Conservation (phyloP, 2,113 vertebrate genomes). For the Peromyscus maniculatus region DNA sequence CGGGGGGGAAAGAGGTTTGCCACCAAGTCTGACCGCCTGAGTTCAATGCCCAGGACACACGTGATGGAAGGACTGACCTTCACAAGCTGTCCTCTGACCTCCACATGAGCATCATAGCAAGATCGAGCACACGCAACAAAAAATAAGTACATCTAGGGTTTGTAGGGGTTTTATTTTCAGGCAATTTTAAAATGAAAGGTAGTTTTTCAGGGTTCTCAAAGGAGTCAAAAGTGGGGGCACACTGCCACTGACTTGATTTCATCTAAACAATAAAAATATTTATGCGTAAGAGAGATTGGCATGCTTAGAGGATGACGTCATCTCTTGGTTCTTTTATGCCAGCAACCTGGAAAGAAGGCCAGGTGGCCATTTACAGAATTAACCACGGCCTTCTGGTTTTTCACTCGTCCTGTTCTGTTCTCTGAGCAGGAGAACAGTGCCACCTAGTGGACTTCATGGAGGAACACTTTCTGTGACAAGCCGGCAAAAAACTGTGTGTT, state of each 20-base stretch:
- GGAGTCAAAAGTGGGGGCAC: background rate
- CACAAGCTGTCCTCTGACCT: background rate
- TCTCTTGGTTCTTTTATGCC: background rate
- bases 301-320: background rate
- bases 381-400: background rate
- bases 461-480: background rate
- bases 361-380: background rate
- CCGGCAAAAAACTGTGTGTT: background rate
- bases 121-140: background rate
- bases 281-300: background rate
- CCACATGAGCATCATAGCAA: background rate
- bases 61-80: background rate
- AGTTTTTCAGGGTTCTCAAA: background rate
- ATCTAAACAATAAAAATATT: constrained; percentile 23
- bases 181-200: background rate
- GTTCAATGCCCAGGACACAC: background rate
- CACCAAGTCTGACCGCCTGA: background rate
- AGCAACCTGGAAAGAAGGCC: rapidly evolving
- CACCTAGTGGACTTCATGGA: constrained; percentile 79
- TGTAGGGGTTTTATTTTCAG: background rate
- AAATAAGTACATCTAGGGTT: background rate
- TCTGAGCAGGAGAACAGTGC: constrained; percentile 74
- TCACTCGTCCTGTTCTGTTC: rapidly evolving
- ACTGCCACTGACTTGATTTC: constrained; percentile 5
- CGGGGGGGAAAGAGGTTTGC: background rate